These are phyloP conservation scores for Ariopsis seemanni DNA, from an alignment of 2,113 vertebrate species.

Conservation along the genomic window DNA sequence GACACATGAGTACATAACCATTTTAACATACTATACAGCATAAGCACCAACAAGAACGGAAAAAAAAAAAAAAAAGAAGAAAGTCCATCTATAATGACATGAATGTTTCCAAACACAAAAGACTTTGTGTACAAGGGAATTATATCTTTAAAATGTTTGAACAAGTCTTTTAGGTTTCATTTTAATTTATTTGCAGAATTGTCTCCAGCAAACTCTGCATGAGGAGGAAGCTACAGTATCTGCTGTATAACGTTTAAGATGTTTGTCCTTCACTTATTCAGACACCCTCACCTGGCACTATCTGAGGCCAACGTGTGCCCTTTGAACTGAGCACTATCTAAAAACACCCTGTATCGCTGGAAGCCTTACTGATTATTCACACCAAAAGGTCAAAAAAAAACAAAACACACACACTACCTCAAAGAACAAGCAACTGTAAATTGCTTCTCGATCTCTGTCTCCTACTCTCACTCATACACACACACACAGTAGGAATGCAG, in stretches of 20 bases:
- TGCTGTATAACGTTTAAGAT: constrained; percentile 23
- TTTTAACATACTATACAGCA: constrained; percentile 25
- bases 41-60: neutral
- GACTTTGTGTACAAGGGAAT: neutral
- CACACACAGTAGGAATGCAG: constrained; percentile 31
- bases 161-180: neutral
- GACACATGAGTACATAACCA: neutral
- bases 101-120: neutral
- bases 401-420: neutral
- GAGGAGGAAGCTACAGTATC: constrained; percentile 23
- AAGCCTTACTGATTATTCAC: constrained; percentile 36
- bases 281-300: constrained; percentile 26
- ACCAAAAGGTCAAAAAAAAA: constrained; percentile 42
- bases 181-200: constrained; percentile 33
- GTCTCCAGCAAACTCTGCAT: constrained; percentile 2
- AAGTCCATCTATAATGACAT: neutral
- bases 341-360: constrained; percentile 23
- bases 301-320: constrained; percentile 29
- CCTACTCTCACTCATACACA: neutral
- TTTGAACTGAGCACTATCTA: constrained; percentile 44
- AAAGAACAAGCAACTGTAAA: constrained; percentile 34
- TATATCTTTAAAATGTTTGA: neutral
- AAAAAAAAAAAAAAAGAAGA: neutral
- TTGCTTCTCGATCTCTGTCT: neutral
- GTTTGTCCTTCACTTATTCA: constrained; percentile 35